Base-by-base conservation (phyloP, 2,113 vertebrate genomes). In the Tiliqua scincoides region DNA sequence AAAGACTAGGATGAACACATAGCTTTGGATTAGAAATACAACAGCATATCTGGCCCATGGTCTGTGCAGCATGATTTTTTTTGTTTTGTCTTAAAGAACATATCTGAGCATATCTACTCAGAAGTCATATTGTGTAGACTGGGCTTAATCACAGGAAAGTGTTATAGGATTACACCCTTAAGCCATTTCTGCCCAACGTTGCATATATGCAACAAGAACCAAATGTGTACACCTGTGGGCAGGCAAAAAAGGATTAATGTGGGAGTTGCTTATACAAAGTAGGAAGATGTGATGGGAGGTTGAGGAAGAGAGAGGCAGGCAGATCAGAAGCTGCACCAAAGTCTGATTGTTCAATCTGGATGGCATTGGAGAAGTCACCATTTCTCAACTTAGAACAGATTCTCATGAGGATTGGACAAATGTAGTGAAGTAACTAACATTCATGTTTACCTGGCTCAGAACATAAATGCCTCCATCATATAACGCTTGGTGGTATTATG, bases 271-370 rank as follows among this genome's bases (percentile, higher is more conserved):
- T 79, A 82, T 93, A 91, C 77, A 21, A 89, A 90, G 89, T 75
- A 91, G 85, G 87, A 93, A 92, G 90, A 88, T 83, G 82, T 90
- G 86, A 95, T 92, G 76, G 57, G 73, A 90, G 18, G 1, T 21
- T 65, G 65, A 32, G 80, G 65, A 32, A 82, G n/a, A 35, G 65
- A 70, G 30, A 25, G 37, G n/a, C 43, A 48, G 43, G 11, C 11
- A 57, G 54, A 57, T 6, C 43, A 67, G 52, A 82, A 71, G 62
- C 79, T 92, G 92, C 84, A 90, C 8, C 35, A 91, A 90, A 90
- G 76, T 84, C 11, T 25, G 3, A 62, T 71, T 87, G 85, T 77
- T 90, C 79, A 87, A 4, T 9, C 1, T 30, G 81, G 76, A 88
- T 82, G 88, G n/a, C 25, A 25, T 57, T 57, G 54, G 54, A 12